phyloP scores from a whole-genome alignment of 2,888 invertebrate species.

The Idaea aversata region DNA sequence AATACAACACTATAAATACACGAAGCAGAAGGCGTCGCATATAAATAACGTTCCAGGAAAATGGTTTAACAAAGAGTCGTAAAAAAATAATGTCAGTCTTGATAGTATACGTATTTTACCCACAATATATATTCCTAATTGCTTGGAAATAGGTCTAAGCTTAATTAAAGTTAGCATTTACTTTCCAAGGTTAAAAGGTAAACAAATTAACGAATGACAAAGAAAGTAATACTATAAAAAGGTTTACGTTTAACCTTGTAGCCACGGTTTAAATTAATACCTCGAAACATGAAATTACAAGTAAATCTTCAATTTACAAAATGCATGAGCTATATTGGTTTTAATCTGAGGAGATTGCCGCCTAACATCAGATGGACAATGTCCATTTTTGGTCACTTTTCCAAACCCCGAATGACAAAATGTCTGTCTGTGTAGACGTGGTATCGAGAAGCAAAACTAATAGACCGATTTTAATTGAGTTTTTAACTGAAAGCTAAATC shows the following conservation, averaged over 20 bases:
- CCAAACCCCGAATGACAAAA: too few species aligned
- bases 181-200: neutral
- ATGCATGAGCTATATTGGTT: too few species aligned
- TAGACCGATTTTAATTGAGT: too few species aligned
- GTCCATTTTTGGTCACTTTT: too few species aligned
- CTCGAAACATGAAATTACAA: too few species aligned
- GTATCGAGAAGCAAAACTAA: too few species aligned
- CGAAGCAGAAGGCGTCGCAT: neutral
- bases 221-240: constrained; percentile 11
- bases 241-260: neutral
- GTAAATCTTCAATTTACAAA: too few species aligned
- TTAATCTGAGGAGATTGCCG: too few species aligned
- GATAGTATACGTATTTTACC: neutral
- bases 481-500: too few species aligned
- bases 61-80: neutral
- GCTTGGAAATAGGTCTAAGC: neutral
- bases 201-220: neutral
- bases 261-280: neutral
- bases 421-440: too few species aligned
- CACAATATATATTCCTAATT: neutral
- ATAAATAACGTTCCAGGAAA: neutral
- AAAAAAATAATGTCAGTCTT: neutral
- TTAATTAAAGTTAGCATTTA: neutral
- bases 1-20: neutral
- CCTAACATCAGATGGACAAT: too few species aligned